Base-by-base conservation (phyloP, 2,888 invertebrate genomes). In the Nomada fucata region DNA sequence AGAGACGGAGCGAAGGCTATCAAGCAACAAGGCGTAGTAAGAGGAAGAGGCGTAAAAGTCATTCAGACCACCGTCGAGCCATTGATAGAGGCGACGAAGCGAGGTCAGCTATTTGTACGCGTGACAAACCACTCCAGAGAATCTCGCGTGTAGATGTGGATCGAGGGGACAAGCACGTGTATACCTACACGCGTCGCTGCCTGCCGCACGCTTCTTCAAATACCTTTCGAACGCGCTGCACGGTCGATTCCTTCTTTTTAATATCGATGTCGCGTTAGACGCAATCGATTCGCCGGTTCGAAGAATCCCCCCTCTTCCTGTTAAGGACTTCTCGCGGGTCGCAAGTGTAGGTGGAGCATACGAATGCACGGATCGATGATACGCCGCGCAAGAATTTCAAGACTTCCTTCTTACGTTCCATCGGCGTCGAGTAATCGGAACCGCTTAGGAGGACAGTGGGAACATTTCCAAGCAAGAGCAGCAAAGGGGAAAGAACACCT, bases 31-130 rank as follows among this genome's bases (percentile, higher is more conserved):
- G 86, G 86, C 88, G 89, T 89, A 90, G 90, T 89, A 89, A 88
- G 87, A 88, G 90, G 87, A 89, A 88, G 89, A 89, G 89, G 89
- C 88, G 89, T 86, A 88, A 89, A 89, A 86, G 89, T 89, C 91
- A 92, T 91, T 91, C 89, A 90, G 89, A 89, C 88, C 86, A 88
- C 86, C 88, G 89, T 86, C 88, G 88, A 91, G 90, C 91, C 92
- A 93, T 93, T 92, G 93, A 93, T 92, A 92, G 91, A 92, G 90
- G 90, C 92, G 91, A 90, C 90, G 88, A 91, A 90, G 90, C 92
- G 93, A 93, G 93, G 93, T 93, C 93, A 93, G 92, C 92, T 93
- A 93, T 93, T 93, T 92, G 93, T 92, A 92, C 90, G 92, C 92
- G 92, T 93, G 92, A 93, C 93, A 91, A 92, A 91, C 90, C 90